Evolutionary conservation across 1,140 invertebrate genomes (phyloP).

Genomic region (Scaptomyza hsui): DNA sequence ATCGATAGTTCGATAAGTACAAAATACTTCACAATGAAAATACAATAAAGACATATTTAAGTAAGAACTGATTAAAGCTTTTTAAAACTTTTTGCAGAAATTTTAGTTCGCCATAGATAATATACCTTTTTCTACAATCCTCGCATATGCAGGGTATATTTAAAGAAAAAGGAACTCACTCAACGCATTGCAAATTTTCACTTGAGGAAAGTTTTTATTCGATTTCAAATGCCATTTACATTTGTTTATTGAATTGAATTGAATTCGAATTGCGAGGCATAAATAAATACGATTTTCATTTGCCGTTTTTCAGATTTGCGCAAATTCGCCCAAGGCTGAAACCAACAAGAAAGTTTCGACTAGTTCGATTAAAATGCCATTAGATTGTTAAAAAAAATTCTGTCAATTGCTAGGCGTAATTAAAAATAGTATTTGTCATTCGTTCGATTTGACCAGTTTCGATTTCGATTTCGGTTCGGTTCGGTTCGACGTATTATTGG

Average conservation of each 20-base stretch:
- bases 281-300: conserved; percentile 43
- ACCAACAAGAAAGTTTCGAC: conserved; percentile 2
- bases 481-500: conserved; percentile 55
- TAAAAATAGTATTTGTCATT: conserved; percentile 65
- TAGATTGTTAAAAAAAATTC: conserved; percentile 49
- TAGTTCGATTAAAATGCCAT: conserved; percentile 55
- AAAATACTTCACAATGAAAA: no score
- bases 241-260: conserved; percentile 28
- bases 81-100: no score
- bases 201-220: conserved; percentile 47
- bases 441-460: conserved; percentile 42
- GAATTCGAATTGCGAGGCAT: conserved; percentile 15
- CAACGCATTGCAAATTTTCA: conserved; percentile 31
- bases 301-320: conserved; percentile 25
- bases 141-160: conserved; percentile 18
- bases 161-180: conserved; percentile 10
- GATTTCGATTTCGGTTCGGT: conserved; percentile 24
- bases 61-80: no score
- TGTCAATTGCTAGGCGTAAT: conserved; percentile 49
- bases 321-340: conserved; percentile 19
- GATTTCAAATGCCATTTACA: conserved; percentile 30
- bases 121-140: background rate
- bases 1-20: no score
- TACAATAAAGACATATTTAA: no score
- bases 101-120: background rate